Base-by-base conservation (phyloP, 2,113 vertebrate genomes). In the Vicugna pacos region DNA sequence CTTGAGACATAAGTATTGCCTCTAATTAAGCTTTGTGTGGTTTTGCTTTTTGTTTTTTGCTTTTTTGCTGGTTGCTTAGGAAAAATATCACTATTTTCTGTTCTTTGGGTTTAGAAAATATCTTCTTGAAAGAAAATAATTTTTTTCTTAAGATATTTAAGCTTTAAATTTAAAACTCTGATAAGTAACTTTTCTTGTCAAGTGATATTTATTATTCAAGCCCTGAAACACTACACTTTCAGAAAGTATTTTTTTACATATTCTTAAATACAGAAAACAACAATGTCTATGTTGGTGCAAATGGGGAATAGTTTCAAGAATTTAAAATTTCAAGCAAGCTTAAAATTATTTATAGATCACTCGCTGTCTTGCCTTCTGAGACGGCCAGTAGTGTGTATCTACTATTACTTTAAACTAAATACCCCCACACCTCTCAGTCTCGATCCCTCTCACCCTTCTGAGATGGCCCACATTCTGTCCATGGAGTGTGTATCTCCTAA, bases 261-360 rank as follows among this genome's bases (percentile, higher is more conserved):
- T 90, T 84, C 26, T 82, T 89, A 62, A 72, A 35, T 50, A 46
- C 24, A 81, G 50, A 35, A 7, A 50, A 42, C n/a, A 67, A 46
- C 5, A 96, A 46, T 73, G 73, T 26, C 17, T 13, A 84, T 89
- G 19, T 35, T 84, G 89, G 89, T 65, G 58, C 46, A 84, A 90
- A 94, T 73, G 42, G 42, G 11, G 8, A 94, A 62, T 70, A 48
- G 17, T 73, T 95, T 46, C 48, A 46, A 91, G 1, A 56, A 67
- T 76, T 50, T 87, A 64, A 88, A 70, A 93, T 19, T 83, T 84
- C 5, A 84, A 75, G 28, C 13, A 83, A 76, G n/a, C 13, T 52
- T 89, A 58, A 60, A 52, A 91, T 84, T 93, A 96, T 62, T 60
- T 82, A 70, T 38, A 67, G 79, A 69, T 54, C 91, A 2, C 38